Percentiles rank a stretch among this genome's conserved stretches.
Evolutionary conservation across 2,797 vertebrate genomes (phyloP).

Genomic region (Spinibarbus caldwelli): DNA sequence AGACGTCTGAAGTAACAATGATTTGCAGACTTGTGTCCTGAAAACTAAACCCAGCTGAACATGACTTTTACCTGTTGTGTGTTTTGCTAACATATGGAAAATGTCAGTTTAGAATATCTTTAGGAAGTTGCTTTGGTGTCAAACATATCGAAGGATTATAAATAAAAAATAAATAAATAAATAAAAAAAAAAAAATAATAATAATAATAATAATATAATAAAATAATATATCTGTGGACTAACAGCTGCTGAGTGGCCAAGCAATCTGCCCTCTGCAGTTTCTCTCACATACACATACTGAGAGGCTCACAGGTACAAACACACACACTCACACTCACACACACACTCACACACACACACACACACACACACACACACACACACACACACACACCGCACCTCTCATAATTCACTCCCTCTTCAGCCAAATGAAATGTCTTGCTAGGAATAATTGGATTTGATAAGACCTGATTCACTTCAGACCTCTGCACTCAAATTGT

Average conservation of each 20-base stretch:
- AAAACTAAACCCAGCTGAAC: not conserved
- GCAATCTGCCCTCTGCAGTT: not conserved
- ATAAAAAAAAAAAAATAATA: too few relatives aligned
- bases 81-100: not conserved
- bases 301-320: not conserved
- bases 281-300: constrained; percentile 24
- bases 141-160: not conserved
- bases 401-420: constrained; percentile 66
- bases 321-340: constrained; percentile 21
- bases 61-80: not conserved
- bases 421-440: constrained; percentile 70
- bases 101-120: not conserved
- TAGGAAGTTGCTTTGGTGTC: not conserved
- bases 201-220: too few relatives aligned
- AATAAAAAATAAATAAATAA: too few relatives aligned
- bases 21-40: not conserved
- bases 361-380: constrained; percentile 31
- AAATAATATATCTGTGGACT: too few relatives aligned
- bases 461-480: constrained; percentile 69
- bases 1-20: not conserved
- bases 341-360: not conserved
- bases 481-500: constrained; percentile 37
- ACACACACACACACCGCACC: too few relatives aligned
- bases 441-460: constrained; percentile 70
- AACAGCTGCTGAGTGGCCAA: not conserved